phyloP scores from a whole-genome alignment of 2,888 invertebrate species.

The Amphimallon solstitiale region DNA sequence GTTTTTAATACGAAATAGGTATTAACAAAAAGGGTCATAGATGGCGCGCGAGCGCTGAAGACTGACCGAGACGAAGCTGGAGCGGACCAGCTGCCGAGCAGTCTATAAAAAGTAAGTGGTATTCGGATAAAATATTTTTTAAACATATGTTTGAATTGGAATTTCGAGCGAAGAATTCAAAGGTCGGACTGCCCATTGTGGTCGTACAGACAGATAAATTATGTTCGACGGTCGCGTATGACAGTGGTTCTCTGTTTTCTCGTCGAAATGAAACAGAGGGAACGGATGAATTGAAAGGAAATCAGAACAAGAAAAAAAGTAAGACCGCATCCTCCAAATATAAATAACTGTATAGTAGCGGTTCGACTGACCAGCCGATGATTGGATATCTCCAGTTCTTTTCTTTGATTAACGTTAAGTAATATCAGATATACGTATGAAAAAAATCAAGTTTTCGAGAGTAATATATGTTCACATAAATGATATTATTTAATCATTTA shows the following conservation, averaged over 20 bases:
- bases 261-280: conserved; percentile 37
- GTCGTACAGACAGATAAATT: conserved; percentile 64
- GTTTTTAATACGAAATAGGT: conserved; percentile 20
- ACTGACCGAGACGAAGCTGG: conserved; percentile 29
- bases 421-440: neutral
- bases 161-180: conserved; percentile 62
- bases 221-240: conserved; percentile 63
- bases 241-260: conserved; percentile 58
- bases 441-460: no score
- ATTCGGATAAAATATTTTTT: conserved; percentile 64
- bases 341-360: conserved; percentile 56
- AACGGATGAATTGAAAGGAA: conserved; percentile 24
- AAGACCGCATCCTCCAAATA: conserved; percentile 52
- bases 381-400: conserved; percentile 1
- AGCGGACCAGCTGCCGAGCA: conserved; percentile 53
- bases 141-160: conserved; percentile 63
- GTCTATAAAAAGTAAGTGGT: conserved; percentile 57
- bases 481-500: no score
- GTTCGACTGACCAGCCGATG: conserved; percentile 45
- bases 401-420: neutral
- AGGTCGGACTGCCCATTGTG: conserved; percentile 62
- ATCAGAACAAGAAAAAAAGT: conserved; percentile 39
- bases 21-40: conserved; percentile 18
- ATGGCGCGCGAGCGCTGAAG: conserved; percentile 32
- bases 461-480: no score